These are phyloP conservation scores for Crioceris asparagi DNA, from an alignment of 2,888 invertebrate genomes.

Conservation along the genomic window DNA sequence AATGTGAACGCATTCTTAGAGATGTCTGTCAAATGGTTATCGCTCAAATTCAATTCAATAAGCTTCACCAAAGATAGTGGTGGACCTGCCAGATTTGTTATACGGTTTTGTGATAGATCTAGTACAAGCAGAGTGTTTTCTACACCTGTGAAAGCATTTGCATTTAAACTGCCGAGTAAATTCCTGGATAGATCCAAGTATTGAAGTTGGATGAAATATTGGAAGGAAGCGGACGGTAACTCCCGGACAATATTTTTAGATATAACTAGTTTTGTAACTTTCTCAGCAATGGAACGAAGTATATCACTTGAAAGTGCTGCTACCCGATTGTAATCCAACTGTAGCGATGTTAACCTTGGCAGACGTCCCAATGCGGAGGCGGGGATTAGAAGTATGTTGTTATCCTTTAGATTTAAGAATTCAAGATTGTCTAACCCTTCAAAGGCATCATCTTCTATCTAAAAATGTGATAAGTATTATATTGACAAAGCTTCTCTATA, in stretches of 20 bases:
- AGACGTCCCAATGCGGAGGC: slow-evolving; percentile 73
- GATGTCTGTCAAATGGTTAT: slow-evolving; percentile 65
- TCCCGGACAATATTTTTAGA: slow-evolving; percentile 80
- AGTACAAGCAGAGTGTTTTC: slow-evolving; percentile 62
- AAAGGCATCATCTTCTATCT: slow-evolving; percentile 83
- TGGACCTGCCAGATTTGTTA: slow-evolving; percentile 54
- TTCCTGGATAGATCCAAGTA: slow-evolving; percentile 73
- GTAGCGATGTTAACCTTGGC: slow-evolving; percentile 59
- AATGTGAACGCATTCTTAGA: slow-evolving; percentile 56
- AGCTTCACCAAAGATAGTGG: slow-evolving; percentile 54
- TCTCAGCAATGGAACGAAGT: slow-evolving; percentile 59
- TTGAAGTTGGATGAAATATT: slow-evolving; percentile 61
- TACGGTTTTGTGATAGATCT: slow-evolving; percentile 62
- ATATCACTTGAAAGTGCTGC: slow-evolving; percentile 75
- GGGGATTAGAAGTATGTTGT: slow-evolving; percentile 78
- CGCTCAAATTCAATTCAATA: slow-evolving; percentile 63
- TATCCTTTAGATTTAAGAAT: slow-evolving; percentile 70
- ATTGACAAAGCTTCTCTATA: background rate
- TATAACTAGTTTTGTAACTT: slow-evolving; percentile 57
- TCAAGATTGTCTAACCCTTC: slow-evolving; percentile 70
- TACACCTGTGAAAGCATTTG: slow-evolving; percentile 65
- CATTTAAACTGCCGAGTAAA: slow-evolving; percentile 57
- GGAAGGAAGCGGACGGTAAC: slow-evolving; percentile 69
- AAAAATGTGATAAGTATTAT: slow-evolving; percentile 26
- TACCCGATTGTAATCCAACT: slow-evolving; percentile 77